These are phyloP conservation scores for Chrysaora quinquecirrha DNA, from an alignment of 30 jellyfish, hydroid and myxozoan species.

Conservation along the genomic window DNA sequence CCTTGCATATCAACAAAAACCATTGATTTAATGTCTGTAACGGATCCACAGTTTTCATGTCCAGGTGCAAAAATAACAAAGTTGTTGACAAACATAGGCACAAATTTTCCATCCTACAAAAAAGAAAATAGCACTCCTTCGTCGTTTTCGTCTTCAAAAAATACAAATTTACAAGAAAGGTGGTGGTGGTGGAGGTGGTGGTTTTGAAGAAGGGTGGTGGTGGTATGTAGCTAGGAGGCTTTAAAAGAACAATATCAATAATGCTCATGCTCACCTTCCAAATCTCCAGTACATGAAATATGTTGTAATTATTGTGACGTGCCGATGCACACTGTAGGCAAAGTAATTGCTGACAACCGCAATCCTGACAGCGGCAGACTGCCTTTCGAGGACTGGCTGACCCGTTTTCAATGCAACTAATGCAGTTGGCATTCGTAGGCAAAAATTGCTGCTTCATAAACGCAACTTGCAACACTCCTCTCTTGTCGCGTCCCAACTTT, in stretches of 20 bases:
- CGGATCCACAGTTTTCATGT: background rate
- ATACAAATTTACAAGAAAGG: too few species aligned
- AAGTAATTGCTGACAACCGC: constrained; percentile 8
- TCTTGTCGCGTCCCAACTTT: background rate
- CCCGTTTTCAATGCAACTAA: background rate
- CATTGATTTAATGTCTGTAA: background rate
- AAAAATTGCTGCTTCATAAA: background rate
- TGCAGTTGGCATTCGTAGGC: background rate
- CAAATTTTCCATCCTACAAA: constrained; percentile 20
- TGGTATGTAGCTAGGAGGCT: too few species aligned
- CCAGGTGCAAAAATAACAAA: constrained; percentile 7
- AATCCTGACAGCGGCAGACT: constrained; percentile 23
- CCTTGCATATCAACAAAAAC: background rate
- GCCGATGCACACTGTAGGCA: constrained; percentile 13
- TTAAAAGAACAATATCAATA: too few species aligned
- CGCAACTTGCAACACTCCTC: background rate
- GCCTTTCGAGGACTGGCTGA: background rate
- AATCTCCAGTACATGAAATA: constrained; percentile 12
- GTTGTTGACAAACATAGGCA: constrained; percentile 5
- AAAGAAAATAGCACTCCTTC: too few species aligned
- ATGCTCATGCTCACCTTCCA: constrained; percentile 39
- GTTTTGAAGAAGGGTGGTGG: too few species aligned
- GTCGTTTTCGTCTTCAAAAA: too few species aligned
- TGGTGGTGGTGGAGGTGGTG: too few species aligned
- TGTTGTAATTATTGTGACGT: background rate